Base-by-base conservation (phyloP, 2,888 invertebrate species). In the Chrysina gloriosa region DNA sequence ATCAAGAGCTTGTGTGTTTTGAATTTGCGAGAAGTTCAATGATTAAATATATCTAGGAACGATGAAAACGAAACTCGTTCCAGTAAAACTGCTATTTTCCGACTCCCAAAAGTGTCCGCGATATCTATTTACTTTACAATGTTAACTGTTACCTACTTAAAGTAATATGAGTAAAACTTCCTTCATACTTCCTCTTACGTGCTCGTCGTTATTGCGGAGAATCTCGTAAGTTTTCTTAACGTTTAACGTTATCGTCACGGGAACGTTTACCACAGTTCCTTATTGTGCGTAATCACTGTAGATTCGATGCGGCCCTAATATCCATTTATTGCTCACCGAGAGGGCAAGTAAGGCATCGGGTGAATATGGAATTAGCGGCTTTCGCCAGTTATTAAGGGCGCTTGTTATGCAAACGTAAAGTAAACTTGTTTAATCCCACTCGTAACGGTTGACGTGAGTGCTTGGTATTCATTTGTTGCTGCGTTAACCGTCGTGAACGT, bases 391-490 rank as follows among this genome's bases (percentile, higher is more conserved):
- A 67, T 67, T 67, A 67, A 50, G 61, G 52, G 70, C 71, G 71
- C 72, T 75, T 75, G 73, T 75, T 72, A 75, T 74, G 75, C 71
- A 75, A 75, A 75, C 73, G 68, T 71, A 70, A 71, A 71, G 71
- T 71, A 73, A 75, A 70, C 70, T 69, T 69, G 67, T 69, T 70
- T 75, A 75, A 75, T 73, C 73, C 71, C 69, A 61, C 72, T 70
- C 70, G 67, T 71, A 71, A 71, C 70, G 71, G 71, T 69, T 42
- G 27, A 64, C 25, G 29, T 66, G 68, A 69, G 70, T 69, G 69
- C 72, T 71, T 71, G 72, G 73, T 74, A 73, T 71, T 75, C 74
- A 74, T 74, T 75, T 74, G 74, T 74, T 74, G 72, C 73, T 74
- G 72, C 74, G 74, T 74, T 73, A 71, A 72, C 67, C 70, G 74